These are phyloP conservation scores for Pungitius pungitius DNA, from an alignment of 2,113 vertebrate species.

Conservation along the genomic window DNA sequence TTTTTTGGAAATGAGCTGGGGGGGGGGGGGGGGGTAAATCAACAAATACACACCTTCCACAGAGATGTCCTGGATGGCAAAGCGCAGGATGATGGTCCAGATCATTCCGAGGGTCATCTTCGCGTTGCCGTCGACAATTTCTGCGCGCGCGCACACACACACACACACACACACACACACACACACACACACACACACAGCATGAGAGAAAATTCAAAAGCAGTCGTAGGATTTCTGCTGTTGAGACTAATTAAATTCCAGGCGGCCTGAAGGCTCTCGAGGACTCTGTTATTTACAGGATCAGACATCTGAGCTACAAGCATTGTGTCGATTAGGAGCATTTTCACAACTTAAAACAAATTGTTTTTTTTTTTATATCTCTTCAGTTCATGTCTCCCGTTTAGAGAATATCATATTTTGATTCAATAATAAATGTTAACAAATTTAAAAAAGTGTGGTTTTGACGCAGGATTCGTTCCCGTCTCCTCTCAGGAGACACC, in stretches of 20 bases:
- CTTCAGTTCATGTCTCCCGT: not conserved
- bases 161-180: conserved; percentile 7
- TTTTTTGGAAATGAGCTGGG: no score
- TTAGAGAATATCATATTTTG: not conserved
- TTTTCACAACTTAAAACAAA: not conserved
- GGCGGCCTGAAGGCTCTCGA: not conserved
- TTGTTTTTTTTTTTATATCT: not conserved
- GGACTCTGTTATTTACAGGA: not conserved
- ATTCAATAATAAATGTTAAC: not conserved
- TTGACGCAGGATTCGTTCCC: no score
- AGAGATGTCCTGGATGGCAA: conserved; percentile 95
- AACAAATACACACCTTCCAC: conserved; percentile 87
- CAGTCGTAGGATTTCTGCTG: not conserved
- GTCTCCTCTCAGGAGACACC: no score
- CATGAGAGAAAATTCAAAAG: not conserved
- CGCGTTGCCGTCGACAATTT: conserved; percentile 90
- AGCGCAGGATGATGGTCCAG: conserved; percentile 94
- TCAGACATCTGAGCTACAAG: not conserved
- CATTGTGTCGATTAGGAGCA: not conserved
- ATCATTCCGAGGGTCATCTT: conserved; percentile 97
- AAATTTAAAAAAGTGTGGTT: not conserved
- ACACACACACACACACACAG: not conserved
- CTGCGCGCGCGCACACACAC: conserved; percentile 62
- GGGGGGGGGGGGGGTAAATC: no score
- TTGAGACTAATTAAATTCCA: conserved; percentile 27